phyloP scores from a whole-genome alignment of 2,113 vertebrate species.

The Tetraodon nigroviridis region DNA sequence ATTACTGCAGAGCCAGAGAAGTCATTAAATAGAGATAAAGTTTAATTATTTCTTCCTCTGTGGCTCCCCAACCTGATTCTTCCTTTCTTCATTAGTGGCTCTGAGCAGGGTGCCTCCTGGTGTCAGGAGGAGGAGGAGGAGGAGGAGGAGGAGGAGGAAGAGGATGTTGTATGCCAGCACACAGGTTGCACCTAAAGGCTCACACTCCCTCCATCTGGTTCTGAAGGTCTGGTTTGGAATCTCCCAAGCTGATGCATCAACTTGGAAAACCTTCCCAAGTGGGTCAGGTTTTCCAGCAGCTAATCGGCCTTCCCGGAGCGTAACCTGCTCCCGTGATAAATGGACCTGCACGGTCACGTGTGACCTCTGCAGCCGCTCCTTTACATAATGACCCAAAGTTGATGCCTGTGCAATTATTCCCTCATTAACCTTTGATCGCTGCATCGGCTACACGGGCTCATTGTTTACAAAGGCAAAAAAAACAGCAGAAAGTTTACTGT shows the following conservation, averaged over 20 bases:
- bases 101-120: slow-evolving; percentile 11
- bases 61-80: slow-evolving; percentile 25
- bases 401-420: slow-evolving; percentile 37
- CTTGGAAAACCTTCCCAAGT: no score
- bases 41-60: slow-evolving; percentile 59
- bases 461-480: slow-evolving; percentile 32
- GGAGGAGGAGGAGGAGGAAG: slow-evolving; percentile 21
- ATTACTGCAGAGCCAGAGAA: slow-evolving; percentile 62
- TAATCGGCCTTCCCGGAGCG: no score
- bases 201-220: slow-evolving; percentile 5
- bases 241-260: no score
- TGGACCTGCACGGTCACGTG: neutral
- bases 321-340: neutral
- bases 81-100: slow-evolving; percentile 39
- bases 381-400: neutral
- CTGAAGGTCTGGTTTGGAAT: slow-evolving; percentile 1
- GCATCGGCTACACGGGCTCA: neutral
- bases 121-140: slow-evolving; percentile 28
- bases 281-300: no score
- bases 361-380: slow-evolving; percentile 2
- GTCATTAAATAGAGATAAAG: slow-evolving; percentile 70
- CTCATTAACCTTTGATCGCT: slow-evolving; percentile 42
- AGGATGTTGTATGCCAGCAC: slow-evolving; percentile 3
- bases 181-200: neutral
- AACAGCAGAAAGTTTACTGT: slow-evolving; percentile 1